Base-by-base conservation (phyloP, 2,888 invertebrate genomes). In the Agrochola lota region DNA sequence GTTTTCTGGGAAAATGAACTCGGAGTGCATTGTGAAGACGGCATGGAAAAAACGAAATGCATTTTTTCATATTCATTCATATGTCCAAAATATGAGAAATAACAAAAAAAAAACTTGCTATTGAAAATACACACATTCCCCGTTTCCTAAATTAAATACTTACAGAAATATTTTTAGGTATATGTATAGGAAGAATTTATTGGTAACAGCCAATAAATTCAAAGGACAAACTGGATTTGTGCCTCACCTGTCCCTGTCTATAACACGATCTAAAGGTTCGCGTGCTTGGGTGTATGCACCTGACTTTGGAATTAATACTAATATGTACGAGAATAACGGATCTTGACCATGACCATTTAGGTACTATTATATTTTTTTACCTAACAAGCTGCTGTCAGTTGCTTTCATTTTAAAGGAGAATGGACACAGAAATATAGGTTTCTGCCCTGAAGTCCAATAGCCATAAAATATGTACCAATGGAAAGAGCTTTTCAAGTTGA, bases 171-270 rank as follows among this genome's bases (percentile, higher is more conserved):
- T 35, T 59, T 35, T 23, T 30, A 30, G 30, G 30, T 30, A 30
- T 30, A 30, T 30, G 30, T 30, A 30, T 30, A 30, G 30, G 30
- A 30, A 30, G 1, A 30, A 30, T 30, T 57, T 35, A 17, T 30
- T 23, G 5, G 20, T 20, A 49, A 30, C 43, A 17, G 52, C 23
- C 49, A 69, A 46, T 40, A 57, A 40, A 62, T 26, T 52, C 12
- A 46, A 12, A 52, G 77, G 62, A 5, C 52, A 57, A 57, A 20
- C 46, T 68, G 52, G 69, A 60, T 46, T 26, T 63, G 26, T 69
- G 12, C 15, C 23, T 17, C 83, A 77, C 68, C 64, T 80, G 77
- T 69, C 52, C 12, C 20, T 69, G 77, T 59, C 68, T 63, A 9
- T 82, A 62, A 20, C 30, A 17, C 30, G 46, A 62, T 74, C 6